phyloP scores from a whole-genome alignment of 2,888 invertebrate genomes.

The Poecilus cupreus region DNA sequence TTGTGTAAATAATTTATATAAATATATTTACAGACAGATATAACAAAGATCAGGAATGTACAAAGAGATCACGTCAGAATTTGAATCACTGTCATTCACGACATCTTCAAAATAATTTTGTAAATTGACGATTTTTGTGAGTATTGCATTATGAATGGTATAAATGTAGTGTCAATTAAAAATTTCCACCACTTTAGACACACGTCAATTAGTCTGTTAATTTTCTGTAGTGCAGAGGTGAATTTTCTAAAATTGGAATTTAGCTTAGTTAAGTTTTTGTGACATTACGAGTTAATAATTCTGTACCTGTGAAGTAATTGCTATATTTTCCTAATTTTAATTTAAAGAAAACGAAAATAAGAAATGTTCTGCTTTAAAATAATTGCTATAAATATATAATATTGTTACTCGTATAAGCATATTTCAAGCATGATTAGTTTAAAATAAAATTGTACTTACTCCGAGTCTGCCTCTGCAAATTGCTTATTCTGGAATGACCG shows the following conservation, averaged over 20 bases:
- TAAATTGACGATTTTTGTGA: not conserved
- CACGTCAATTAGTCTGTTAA: not conserved
- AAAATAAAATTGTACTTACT: not conserved
- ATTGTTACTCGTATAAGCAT: no score
- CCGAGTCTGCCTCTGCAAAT: not conserved
- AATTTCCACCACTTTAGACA: not conserved
- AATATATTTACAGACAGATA: no score
- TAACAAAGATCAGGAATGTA: no score
- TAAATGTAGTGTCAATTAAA: not conserved
- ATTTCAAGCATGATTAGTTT: not conserved
- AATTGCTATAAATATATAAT: no score
- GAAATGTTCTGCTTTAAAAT: no score
- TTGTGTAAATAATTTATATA: not conserved
- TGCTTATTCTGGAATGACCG: not conserved
- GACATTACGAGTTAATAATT: no score
- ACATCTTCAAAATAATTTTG: not conserved
- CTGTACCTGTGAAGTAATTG: no score
- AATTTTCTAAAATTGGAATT: no score
- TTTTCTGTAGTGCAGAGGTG: not conserved
- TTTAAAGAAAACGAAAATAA: no score
- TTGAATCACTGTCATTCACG: not conserved
- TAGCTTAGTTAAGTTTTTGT: no score
- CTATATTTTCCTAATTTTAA: no score
- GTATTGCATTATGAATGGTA: not conserved
- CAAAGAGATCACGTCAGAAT: not conserved